Conservation (phyloP, 2,888 invertebrate species). For the Lasioglossum zephyrum region DNA sequence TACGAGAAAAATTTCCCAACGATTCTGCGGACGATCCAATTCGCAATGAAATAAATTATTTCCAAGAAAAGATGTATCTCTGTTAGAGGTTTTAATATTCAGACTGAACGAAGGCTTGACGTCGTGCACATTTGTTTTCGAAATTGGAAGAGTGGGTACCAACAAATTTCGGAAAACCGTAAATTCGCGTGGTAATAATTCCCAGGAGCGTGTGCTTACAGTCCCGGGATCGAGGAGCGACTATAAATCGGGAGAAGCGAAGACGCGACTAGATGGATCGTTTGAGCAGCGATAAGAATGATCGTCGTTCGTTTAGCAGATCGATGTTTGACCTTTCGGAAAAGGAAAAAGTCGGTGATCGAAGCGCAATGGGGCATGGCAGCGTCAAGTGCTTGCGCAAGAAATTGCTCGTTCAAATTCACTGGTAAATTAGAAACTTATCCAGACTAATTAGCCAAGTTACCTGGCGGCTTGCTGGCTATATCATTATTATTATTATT, state of each 20-base stretch:
- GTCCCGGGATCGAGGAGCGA: background rate
- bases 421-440: background rate
- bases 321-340: background rate
- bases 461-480: background rate
- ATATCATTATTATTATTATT: too few species aligned
- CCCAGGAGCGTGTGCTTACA: background rate
- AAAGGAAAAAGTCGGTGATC: background rate
- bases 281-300: constrained; percentile 3
- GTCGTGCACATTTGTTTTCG: background rate
- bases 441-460: background rate
- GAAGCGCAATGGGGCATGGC: background rate
- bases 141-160: background rate
- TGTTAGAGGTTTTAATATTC: background rate
- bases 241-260: background rate
- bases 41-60: background rate
- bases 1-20: background rate
- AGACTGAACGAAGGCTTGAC: background rate
- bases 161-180: background rate
- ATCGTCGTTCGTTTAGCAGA: background rate
- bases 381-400: background rate
- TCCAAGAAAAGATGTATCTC: too few species aligned
- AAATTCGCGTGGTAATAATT: background rate
- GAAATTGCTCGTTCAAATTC: constrained; percentile 4
- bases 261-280: background rate
- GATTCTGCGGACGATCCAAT: background rate